Base-by-base conservation (phyloP, 2,113 vertebrate genomes). In the Tragelaphus buxtoni region DNA sequence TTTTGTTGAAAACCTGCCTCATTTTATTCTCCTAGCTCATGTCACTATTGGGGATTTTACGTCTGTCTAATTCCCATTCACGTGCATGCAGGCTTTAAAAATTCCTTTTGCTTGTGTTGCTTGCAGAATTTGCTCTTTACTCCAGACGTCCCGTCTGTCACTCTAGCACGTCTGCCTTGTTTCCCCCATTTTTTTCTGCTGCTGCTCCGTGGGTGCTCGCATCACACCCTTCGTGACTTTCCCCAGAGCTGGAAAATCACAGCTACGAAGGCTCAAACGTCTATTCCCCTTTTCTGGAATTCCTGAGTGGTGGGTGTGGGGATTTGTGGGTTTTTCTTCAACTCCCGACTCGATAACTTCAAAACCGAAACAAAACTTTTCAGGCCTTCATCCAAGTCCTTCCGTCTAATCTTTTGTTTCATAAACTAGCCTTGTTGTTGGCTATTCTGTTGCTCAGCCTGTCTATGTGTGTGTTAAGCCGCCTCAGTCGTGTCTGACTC, bases 371-470 rank as follows among this genome's bases (percentile, higher is more conserved):
- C n/a, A 32, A 32, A 9, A 1, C 55, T 60, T 82, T 42, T 20
- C 28, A 16, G 30, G 17, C 24, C 18, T 42, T 45, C 22, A 0
- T 69, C 49, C 10, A 13, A 6, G 26, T 2, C 1, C 42, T 42
- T 17, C 22, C 1, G 4, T 7, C 42, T 26, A 5, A 11, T 32
- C 35, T 12, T 35, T 35, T 24, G 91, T 53, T 14, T n/a, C 13
- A 7, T 22, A 22, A 32, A 3, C 24, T 4, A 30, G 53, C 9
- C 35, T 55, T 39, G 4, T n/a, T 18, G 0, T 13, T 0, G 55
- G 20, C 56, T 20, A 0, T 58, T 9, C 28, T 56, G 53, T 58
- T 1, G 4, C 32, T 22, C 13, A 7, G 69, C 69, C 69, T 72
- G 65, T 39, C 4, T 42, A 3, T 12, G 35, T 39, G 35, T 39